Evolutionary conservation across 2,888 invertebrate species (phyloP), one percentile per base, ranked within the genome.

Genomic region (Xestia rhomboidea): DNA sequence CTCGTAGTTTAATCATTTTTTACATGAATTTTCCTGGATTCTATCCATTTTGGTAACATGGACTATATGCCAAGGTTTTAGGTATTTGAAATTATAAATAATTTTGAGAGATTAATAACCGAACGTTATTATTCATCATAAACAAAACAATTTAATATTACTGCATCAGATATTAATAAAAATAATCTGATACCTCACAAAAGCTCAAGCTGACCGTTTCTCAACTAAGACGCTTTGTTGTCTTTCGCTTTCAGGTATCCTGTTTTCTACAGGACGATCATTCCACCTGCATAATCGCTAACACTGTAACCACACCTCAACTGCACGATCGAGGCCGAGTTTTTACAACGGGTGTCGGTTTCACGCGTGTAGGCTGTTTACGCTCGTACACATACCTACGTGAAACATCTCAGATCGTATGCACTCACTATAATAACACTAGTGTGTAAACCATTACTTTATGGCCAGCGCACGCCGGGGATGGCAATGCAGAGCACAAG

Each of bases 301-400:
- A 51, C 86, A 90, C 46, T 84, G 69, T 67, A 77, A 63, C 86
- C 86, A 51, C 77, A 79, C 73, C 80, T 72, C 71, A 81, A 83
- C 62, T 80, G 85, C 88, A 88, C 90, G 87, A 90, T 89, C 91
- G 93, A 92, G 92, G 92, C 87, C 92, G 90, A 87, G 89, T 91
- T 91, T 91, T 93, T 93, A 91, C 91, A 89, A 89, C 87, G 91
- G 91, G 92, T 93, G 92, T 94, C 91, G 89, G 91, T 94, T 93
- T 92, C 92, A 90, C 87, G 88, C 87, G 91, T 90, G 93, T 92
- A 91, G 92, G 93, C 88, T 83, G 91, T 87, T 91, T 90, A 91
- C 88, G 89, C 86, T 87, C 24, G 41, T 64, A 64, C 38, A 41
- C 88, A 85, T 91, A 89, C 88, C 87, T 89, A 86, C 88, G 76